Evolutionary conservation across 2,888 invertebrate genomes (phyloP).

Genomic region (Meliscaeva auricollis): DNA sequence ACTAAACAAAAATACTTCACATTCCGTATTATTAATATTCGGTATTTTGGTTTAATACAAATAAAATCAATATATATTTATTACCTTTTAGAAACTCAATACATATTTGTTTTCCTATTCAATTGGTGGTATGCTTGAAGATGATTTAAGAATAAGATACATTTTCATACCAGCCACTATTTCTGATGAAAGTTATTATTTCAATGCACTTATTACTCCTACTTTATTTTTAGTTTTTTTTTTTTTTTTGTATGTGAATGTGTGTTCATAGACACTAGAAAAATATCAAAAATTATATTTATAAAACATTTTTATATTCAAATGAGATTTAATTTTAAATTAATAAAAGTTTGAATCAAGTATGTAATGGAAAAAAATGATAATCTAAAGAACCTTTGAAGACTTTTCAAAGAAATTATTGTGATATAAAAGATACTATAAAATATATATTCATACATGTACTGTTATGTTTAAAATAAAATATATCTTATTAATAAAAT

Average conservation of each 20-base stretch:
- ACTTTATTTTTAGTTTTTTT: no score
- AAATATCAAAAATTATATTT: conserved; percentile 48
- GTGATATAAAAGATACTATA: conserved; percentile 73
- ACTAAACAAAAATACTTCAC: no score
- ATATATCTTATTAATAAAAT: conserved; percentile 39
- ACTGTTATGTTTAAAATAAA: conserved; percentile 38
- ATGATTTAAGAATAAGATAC: background rate
- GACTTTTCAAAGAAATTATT: conserved; percentile 70
- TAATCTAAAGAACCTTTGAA: conserved; percentile 44
- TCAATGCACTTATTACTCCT: background rate
- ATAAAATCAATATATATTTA: no score
- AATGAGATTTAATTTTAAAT: no score
- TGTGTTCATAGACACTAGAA: conserved; percentile 45
- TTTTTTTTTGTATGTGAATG: conserved; percentile 1
- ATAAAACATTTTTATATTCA: conserved; percentile 4
- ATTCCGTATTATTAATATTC: background rate
- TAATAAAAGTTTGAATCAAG: no score
- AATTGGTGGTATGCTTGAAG: background rate
- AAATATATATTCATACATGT: conserved; percentile 35
- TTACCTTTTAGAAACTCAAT: background rate
- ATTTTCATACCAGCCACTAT: background rate
- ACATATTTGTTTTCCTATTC: background rate
- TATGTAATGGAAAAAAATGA: conserved; percentile 1
- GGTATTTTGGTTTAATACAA: no score
- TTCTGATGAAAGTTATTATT: background rate